phyloP scores from a whole-genome alignment of 2,888 invertebrate species.

The Hydriomena furcata region DNA sequence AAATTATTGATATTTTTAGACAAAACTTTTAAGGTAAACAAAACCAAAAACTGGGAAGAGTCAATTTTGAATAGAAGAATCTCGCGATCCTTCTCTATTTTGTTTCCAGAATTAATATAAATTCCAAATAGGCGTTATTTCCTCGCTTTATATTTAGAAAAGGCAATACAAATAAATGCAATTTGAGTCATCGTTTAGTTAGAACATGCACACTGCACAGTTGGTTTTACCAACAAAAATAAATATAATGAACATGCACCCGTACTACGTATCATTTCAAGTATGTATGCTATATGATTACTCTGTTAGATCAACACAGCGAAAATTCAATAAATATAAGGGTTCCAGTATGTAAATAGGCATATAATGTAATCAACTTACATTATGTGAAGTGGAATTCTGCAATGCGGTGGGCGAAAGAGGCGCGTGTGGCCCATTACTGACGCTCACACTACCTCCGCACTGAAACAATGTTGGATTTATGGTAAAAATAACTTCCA shows the following conservation, averaged over 20 bases:
- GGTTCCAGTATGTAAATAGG: conserved; percentile 10
- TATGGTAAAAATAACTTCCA: conserved; percentile 51
- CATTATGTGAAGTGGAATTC: conserved; percentile 74
- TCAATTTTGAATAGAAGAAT: not conserved
- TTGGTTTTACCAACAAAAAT: conserved; percentile 16
- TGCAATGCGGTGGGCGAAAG: conserved; percentile 79
- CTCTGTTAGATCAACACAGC: not conserved
- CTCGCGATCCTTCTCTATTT: too few species aligned
- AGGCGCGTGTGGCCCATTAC: conserved; percentile 78
- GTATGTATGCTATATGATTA: conserved; percentile 2
- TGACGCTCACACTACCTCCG: conserved; percentile 71
- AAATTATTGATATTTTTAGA: conserved; percentile 1
- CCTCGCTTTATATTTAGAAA: too few species aligned
- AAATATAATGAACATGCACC: conserved; percentile 5
- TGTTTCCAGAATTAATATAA: too few species aligned
- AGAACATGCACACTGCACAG: conserved; percentile 4
- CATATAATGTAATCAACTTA: conserved; percentile 49
- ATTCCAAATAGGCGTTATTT: too few species aligned
- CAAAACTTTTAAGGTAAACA: not conserved
- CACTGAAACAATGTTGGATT: conserved; percentile 63
- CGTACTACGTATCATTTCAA: conserved; percentile 11
- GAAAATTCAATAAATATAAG: conserved; percentile 5
- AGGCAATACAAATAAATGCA: too few species aligned
- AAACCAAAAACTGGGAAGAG: not conserved
- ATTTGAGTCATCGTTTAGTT: conserved; percentile 7